A percentile compares a stretch with the other conserved stretches of the same genome.
phyloP scores from a whole-genome alignment of 2,113 vertebrate genomes.

The Antennarius striatus region DNA sequence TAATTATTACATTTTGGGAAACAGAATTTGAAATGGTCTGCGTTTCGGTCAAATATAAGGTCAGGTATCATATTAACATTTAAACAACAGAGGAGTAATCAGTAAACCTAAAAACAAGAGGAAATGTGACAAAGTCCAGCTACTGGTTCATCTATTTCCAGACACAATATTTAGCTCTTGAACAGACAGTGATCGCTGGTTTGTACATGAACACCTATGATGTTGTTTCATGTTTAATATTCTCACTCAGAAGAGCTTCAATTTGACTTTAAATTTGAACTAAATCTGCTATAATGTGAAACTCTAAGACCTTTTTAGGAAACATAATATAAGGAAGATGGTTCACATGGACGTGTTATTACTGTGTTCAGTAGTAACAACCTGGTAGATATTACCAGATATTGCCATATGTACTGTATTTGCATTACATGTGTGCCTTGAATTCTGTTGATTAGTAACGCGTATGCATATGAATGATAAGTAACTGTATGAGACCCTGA shows the following conservation, averaged over 20 bases:
- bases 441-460: conserved; percentile 14
- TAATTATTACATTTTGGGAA: conserved; percentile 58
- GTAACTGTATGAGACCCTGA: background rate
- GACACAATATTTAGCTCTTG: conserved; percentile 22
- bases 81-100: conserved; percentile 60
- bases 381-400: no score
- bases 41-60: conserved; percentile 32
- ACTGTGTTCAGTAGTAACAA: no score
- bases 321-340: no score
- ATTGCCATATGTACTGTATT: background rate
- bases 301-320: no score
- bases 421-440: background rate
- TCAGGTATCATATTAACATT: conserved; percentile 68
- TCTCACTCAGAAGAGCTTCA: background rate
- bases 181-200: conserved; percentile 44
- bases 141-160: conserved; percentile 55
- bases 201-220: conserved; percentile 15
- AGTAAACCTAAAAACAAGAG: conserved; percentile 55
- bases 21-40: background rate
- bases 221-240: conserved; percentile 5
- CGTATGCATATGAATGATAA: background rate
- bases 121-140: conserved; percentile 67
- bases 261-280: background rate
- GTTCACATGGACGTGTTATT: no score
- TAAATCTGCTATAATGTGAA: background rate